Percentiles rank a stretch among this genome's conserved stretches.
Conservation (phyloP, 2,113 vertebrate genomes). For the Nothobranchius kuhntae region DNA sequence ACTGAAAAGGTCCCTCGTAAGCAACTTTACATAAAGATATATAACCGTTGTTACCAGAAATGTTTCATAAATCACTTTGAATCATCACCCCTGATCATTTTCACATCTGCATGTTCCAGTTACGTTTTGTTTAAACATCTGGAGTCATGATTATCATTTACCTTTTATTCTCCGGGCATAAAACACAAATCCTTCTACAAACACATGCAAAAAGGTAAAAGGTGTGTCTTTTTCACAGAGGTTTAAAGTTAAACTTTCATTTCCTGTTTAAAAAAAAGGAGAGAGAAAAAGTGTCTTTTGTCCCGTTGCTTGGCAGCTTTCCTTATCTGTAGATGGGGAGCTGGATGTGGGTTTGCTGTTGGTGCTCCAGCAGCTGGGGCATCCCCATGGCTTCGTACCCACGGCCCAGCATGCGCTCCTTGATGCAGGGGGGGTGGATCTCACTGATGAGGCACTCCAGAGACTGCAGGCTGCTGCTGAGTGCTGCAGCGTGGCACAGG, state of each 20-base stretch:
- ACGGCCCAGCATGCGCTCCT: slow-evolving; percentile 96
- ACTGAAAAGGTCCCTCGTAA: slow-evolving; percentile 7
- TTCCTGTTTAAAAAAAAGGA: no score
- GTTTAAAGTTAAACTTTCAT: slow-evolving; percentile 26
- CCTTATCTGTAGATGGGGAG: slow-evolving; percentile 93
- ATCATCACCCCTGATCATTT: slow-evolving; percentile 25
- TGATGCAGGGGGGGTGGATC: slow-evolving; percentile 97
- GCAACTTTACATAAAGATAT: slow-evolving; percentile 31
- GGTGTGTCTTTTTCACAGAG: slow-evolving; percentile 47
- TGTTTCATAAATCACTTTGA: slow-evolving; percentile 15
- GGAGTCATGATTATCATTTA: slow-evolving; percentile 65
- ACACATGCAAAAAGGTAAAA: slow-evolving; percentile 64
- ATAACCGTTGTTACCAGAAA: slow-evolving; percentile 34
- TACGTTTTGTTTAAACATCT: slow-evolving; percentile 2
- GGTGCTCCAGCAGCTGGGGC: slow-evolving; percentile 90
- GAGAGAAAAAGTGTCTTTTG: slow-evolving; percentile 23
- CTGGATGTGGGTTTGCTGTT: slow-evolving; percentile 93
- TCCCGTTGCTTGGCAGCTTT: neutral
- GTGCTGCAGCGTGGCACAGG: slow-evolving; percentile 88
- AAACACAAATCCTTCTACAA: slow-evolving; percentile 55
- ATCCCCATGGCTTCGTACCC: slow-evolving; percentile 91
- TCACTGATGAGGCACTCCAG: slow-evolving; percentile 98
- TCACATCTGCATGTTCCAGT: neutral
- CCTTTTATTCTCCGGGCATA: slow-evolving; percentile 30
- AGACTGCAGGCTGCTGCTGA: slow-evolving; percentile 97